A percentile compares a stretch with the other conserved stretches of the same genome.
phyloP scores from a whole-genome alignment of 2,888 invertebrate species.

The Adelphocoris suturalis region DNA sequence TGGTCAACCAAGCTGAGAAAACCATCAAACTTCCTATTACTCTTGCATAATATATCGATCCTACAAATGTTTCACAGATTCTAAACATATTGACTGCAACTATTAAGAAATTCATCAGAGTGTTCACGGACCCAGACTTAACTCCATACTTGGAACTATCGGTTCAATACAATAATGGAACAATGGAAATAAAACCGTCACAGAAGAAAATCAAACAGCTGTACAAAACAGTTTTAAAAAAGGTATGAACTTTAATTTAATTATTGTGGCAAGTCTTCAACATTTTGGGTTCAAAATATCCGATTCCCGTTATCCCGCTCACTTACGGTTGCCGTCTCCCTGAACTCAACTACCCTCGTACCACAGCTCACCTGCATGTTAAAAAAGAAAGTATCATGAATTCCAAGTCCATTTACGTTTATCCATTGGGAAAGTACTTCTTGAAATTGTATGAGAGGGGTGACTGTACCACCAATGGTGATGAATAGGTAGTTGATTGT shows the following conservation, averaged over 20 bases:
- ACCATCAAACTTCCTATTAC: neutral
- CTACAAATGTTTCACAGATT: neutral
- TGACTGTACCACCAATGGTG: too few relatives aligned
- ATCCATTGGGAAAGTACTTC: too few relatives aligned
- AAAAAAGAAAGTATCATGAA: too few relatives aligned
- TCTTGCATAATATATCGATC: neutral
- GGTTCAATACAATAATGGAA: constrained; percentile 38
- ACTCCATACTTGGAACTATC: constrained; percentile 54
- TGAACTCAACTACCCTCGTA: too few relatives aligned
- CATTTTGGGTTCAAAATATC: too few relatives aligned
- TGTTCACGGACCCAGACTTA: constrained; percentile 54
- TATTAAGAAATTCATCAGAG: constrained; percentile 44
- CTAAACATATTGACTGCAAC: constrained; percentile 50
- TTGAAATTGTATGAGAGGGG: too few relatives aligned
- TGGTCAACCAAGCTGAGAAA: neutral
- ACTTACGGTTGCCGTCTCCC: too few relatives aligned
- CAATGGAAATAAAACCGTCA: constrained; percentile 41
- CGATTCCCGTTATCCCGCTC: too few relatives aligned
- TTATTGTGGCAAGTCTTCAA: too few relatives aligned
- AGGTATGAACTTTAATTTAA: neutral
- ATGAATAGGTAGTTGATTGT: too few relatives aligned
- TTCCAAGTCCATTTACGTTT: too few relatives aligned
- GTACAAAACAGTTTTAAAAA: constrained; percentile 34
- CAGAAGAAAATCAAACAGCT: constrained; percentile 38
- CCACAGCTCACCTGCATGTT: too few relatives aligned